Evolutionary conservation across 2,888 invertebrate species (phyloP).

Genomic region (Dusona sp.): DNA sequence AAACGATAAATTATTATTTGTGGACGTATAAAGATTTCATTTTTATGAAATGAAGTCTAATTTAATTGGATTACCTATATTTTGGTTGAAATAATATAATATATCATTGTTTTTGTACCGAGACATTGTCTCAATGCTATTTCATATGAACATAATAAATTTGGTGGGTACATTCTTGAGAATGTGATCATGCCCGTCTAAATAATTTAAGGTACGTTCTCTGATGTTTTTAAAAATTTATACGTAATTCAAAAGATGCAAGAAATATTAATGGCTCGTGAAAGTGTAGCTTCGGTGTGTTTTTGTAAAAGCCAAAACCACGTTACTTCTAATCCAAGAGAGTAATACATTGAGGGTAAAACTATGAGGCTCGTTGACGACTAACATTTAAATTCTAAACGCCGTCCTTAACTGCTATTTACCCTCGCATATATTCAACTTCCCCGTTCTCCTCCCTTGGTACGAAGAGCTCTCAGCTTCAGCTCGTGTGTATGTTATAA

Average conservation of each 20-base stretch:
- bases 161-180: neutral
- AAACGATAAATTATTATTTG: no score
- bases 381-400: constrained; percentile 50
- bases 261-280: constrained; percentile 27
- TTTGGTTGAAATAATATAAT: neutral
- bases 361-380: constrained; percentile 34
- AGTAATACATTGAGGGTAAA: constrained; percentile 16
- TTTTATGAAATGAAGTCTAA: neutral
- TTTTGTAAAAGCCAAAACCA: constrained; percentile 25
- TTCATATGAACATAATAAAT: no score
- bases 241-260: constrained; percentile 13
- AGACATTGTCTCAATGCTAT: neutral
- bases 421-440: constrained; percentile 12
- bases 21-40: neutral
- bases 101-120: neutral
- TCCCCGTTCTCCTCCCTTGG: constrained; percentile 11
- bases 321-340: constrained; percentile 33
- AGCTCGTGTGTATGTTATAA: constrained; percentile 49
- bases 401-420: constrained; percentile 13
- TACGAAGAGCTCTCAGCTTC: constrained; percentile 26
- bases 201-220: constrained; percentile 5
- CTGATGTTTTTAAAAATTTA: neutral
- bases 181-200: neutral
- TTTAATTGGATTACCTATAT: no score
- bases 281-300: neutral